A percentile compares a stretch with the other conserved stretches of the same genome.
phyloP scores from a whole-genome alignment of 2,888 invertebrate species.

The Chirona hameri region DNA sequence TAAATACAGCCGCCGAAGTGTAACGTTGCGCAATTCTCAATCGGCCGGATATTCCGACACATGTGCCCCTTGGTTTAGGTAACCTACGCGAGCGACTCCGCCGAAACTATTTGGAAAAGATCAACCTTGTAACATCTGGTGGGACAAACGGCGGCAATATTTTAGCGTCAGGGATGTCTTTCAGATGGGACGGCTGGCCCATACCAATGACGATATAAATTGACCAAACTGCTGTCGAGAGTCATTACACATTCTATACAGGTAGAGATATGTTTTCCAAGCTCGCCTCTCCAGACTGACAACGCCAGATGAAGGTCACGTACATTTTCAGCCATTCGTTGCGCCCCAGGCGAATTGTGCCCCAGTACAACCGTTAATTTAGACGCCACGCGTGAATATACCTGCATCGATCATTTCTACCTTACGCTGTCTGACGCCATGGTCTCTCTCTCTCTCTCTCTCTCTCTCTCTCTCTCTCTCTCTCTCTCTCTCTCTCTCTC shows the following conservation, averaged over 20 bases:
- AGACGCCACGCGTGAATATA: neutral
- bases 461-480: neutral
- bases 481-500: slow-evolving; percentile 11
- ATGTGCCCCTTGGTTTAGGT: neutral
- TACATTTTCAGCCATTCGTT: neutral
- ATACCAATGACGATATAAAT: neutral
- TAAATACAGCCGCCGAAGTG: neutral
- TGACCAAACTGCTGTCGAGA: neutral
- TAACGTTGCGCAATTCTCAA: neutral
- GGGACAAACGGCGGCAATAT: neutral
- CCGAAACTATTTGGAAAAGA: neutral
- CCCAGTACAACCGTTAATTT: neutral
- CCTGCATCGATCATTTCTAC: neutral
- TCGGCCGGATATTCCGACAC: neutral
- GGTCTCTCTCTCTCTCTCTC: neutral
- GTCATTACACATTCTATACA: neutral
- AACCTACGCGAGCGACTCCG: neutral
- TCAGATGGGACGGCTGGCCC: neutral
- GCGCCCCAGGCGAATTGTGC: neutral
- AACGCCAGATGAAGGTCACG: neutral
- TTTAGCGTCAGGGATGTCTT: neutral
- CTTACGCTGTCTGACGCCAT: neutral
- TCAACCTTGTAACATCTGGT: neutral
- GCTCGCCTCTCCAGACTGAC: neutral
- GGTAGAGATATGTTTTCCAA: neutral